Conservation (phyloP, 2,888 invertebrate species). For the Apodemia zela region DNA sequence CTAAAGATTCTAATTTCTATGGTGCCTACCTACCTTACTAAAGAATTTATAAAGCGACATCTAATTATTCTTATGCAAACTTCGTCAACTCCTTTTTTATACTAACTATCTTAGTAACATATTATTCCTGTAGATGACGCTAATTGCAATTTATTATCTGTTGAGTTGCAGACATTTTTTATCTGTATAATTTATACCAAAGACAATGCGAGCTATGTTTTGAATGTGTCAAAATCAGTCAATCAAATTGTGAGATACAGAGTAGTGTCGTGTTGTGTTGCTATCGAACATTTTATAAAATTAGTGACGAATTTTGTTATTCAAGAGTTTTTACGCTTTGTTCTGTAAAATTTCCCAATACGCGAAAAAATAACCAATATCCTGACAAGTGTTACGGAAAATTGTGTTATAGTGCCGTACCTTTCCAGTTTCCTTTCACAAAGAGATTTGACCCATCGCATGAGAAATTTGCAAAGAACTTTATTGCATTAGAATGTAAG, state of each 20-base stretch:
- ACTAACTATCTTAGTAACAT: background rate
- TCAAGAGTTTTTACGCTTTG: constrained; percentile 21
- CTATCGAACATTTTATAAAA: constrained; percentile 41
- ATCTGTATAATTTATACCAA: background rate
- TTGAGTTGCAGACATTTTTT: background rate
- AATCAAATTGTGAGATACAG: constrained; percentile 45
- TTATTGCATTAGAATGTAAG: constrained; percentile 47
- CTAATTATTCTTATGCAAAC: no score
- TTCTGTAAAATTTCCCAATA: constrained; percentile 17
- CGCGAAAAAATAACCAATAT: constrained; percentile 14
- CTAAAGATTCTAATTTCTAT: no score
- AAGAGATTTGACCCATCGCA: constrained; percentile 49
- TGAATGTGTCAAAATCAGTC: constrained; percentile 25
- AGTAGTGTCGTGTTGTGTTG: constrained; percentile 48
- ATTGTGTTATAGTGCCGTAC: constrained; percentile 39
- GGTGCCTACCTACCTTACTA: no score
- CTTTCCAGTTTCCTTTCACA: constrained; percentile 49
- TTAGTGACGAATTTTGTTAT: constrained; percentile 45
- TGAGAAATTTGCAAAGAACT: constrained; percentile 43
- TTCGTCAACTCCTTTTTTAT: no score
- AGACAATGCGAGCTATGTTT: constrained; percentile 1
- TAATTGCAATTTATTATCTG: background rate
- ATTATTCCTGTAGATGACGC: background rate
- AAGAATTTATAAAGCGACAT: no score
- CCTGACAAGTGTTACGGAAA: constrained; percentile 31